Evolutionary conservation across 2,797 vertebrate genomes (phyloP), one percentile per base, ranked within the genome.

Genomic region (Harpagifer antarcticus): DNA sequence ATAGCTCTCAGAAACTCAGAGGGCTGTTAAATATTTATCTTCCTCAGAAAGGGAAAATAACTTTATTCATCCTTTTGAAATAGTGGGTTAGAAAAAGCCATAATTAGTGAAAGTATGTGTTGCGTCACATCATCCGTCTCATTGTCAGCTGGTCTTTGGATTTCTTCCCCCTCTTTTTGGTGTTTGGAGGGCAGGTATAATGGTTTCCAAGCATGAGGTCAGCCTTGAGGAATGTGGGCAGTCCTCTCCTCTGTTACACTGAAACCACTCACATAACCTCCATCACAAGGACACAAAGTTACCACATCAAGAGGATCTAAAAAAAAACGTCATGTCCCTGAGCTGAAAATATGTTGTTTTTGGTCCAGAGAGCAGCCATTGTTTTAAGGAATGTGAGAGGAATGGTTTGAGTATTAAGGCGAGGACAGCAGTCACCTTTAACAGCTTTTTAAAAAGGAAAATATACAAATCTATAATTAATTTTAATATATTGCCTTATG

Each of bases 211-310:
- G 17, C 49, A 69, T 90, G 88, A 92, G 80, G 86, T 92, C 86
- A 89, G 59, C 61, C 6, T 55, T 27, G 5, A 91, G 75, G 90
- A 93, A 93, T 92, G 88, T 86, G 88, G 86, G 81, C 86, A 0
- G 88, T 48, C 73, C 76, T 78, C 81, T 85, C 85, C 82, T 89
- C 74, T 58, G 74, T 61, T 84, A 62, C 84, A 75, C 79, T 69
- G 84, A 87, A 90, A 82, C 70, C 64, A 73, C 76, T 53, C 78
- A 31, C 66, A 84, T 85, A 88, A 90, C 88, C 84, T 84, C 48
- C 58, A 8, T 66, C 81, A 53, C 71, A 78, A 57, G 80, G 81
- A 81, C 88, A 84, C 77, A 68, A 62, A 63, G 65, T 58, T 9
- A 77, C 78, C 83, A 64, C 79, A 74, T 80, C 83, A 72, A 82